These are phyloP conservation scores for Siderastrea radians DNA, from an alignment of 92 coral and sea anemone genomes.

Conservation along the genomic window DNA sequence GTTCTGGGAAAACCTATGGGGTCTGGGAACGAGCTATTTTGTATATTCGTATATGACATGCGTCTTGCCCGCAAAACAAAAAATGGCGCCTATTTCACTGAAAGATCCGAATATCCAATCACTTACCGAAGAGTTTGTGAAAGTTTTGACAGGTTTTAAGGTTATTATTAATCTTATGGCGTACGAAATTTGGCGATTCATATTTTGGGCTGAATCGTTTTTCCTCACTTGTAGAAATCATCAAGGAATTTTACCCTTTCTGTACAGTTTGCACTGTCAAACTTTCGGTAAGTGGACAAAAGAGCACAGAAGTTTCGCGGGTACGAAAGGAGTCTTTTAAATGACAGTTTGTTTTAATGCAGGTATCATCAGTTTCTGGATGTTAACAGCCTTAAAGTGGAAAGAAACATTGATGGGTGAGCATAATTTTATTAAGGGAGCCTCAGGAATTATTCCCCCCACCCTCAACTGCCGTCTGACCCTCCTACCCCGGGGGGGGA, in stretches of 20 bases:
- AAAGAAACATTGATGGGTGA: slow-evolving; percentile 82
- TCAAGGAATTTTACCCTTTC: slow-evolving; percentile 85
- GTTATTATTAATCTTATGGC: slow-evolving; percentile 10
- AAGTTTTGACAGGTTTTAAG: slow-evolving; percentile 75
- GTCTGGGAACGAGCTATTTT: not conserved
- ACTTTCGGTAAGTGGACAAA: slow-evolving; percentile 78
- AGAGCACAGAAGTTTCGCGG: no score
- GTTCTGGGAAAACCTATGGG: no score
- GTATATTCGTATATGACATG: slow-evolving; percentile 1
- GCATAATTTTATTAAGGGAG: not conserved
- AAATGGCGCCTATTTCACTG: slow-evolving; percentile 96
- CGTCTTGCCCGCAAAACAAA: not conserved
- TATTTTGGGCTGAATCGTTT: not conserved
- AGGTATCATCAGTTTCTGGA: slow-evolving; percentile 89
- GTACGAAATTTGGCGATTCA: not conserved
- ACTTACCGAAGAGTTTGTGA: slow-evolving; percentile 68
- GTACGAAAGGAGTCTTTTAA: not conserved
- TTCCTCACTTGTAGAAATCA: slow-evolving; percentile 66
- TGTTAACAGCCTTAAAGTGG: slow-evolving; percentile 78
- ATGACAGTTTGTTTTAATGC: not conserved
- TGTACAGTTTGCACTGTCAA: slow-evolving; percentile 87
- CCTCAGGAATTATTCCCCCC: not conserved
- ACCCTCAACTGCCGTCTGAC: not conserved
- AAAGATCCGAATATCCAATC: slow-evolving; percentile 73
- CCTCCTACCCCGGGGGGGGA: not conserved